Evolutionary conservation across 2,888 invertebrate genomes (phyloP), one percentile per base, ranked within the genome.

Genomic region (Philhelius pedissequus): DNA sequence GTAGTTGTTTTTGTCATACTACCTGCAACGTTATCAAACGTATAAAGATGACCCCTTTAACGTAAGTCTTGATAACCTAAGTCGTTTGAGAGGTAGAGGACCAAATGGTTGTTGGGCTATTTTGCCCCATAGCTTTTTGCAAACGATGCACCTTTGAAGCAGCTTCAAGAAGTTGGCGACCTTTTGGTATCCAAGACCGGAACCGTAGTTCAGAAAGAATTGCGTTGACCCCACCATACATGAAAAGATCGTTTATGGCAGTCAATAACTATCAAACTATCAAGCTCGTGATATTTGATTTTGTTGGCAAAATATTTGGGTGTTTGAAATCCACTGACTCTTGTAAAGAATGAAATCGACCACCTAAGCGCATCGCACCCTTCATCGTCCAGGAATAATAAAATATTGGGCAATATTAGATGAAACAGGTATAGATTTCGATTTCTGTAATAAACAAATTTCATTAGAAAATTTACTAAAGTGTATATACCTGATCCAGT

Each of bases 401-500:
- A 40, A 40, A 40, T 48, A 40, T 27, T 68, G 68, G 15, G 68
- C 68, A 52, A 52, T 52, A 52, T 68, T 25, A 20, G 40, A 68
- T 13, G 52, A 52, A 15, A 40, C 52, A 38, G 40, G 52, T 27
- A 52, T 40, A 68, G 38, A 4, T 38, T 54, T 52, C n/a, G 9
- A 22, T 68, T 68, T 68, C 52, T 68, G 52, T 54, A 68, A 54
- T 38, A 54, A 40, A 70, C 20, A n/a, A 45, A 62, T 45, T 45
- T 56, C 40, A 45, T 52, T 68, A 54, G 2, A 25, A 58, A 56
- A 62, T 62, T 43, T 22, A 27, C 45, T 62, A 9, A 30, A 54
- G 18, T 56, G 45, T 45, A 60, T 48, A 11, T 71, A 71, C 70
- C 58, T 70, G 58, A 70, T 43, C 70, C 56, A 70, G 18, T 70